Conservation (phyloP, 2,113 vertebrate species). For the Arenaria interpres region DNA sequence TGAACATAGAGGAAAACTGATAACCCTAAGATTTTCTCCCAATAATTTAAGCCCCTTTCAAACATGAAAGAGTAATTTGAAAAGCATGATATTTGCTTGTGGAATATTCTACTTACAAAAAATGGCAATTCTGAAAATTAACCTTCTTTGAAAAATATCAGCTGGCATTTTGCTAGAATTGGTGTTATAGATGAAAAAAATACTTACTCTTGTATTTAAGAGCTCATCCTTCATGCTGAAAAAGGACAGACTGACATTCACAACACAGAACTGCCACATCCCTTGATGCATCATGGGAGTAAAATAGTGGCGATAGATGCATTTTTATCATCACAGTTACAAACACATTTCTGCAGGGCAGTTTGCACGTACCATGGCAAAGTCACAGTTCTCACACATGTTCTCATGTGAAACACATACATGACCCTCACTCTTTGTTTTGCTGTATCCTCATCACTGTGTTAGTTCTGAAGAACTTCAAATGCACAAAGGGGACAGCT, state of each 20-base stretch:
- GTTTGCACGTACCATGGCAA: not conserved
- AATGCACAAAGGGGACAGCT: not conserved
- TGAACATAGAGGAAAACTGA: not conserved
- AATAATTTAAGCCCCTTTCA: not conserved
- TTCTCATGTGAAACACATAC: not conserved
- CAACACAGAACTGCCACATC: not conserved
- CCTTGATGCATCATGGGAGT: not conserved
- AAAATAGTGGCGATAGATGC: not conserved
- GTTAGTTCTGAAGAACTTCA: not conserved
- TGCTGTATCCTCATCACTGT: not conserved
- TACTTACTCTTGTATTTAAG: not conserved
- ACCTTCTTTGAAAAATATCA: not conserved
- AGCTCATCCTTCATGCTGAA: not conserved
- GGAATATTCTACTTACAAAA: not conserved
- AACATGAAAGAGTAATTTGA: not conserved
- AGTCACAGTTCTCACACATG: not conserved
- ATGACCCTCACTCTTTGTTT: not conserved
- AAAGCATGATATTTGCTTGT: not conserved
- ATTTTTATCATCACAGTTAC: not conserved
- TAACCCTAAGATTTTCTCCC: not conserved
- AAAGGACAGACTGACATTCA: not conserved
- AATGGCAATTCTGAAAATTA: not conserved
- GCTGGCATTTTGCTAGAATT: not conserved
- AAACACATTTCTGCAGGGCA: not conserved
- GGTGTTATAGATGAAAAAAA: not conserved